Conservation (phyloP, 2,797 vertebrate species). For the Knipowitschia caucasica region DNA sequence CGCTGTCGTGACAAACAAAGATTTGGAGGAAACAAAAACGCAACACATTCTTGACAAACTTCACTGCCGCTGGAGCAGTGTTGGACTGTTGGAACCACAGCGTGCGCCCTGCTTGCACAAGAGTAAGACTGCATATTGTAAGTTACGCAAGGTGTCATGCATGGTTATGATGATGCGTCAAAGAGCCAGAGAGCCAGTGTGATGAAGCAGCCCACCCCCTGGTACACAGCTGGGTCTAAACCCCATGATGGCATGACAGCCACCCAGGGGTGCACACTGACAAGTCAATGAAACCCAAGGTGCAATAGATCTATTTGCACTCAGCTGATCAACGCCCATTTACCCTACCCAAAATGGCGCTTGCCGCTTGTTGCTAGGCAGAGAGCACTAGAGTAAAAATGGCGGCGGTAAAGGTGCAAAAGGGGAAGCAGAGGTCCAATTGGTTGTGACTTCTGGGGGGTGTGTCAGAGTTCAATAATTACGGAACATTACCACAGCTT, state of each 20-base stretch:
- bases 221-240: constrained; percentile 51
- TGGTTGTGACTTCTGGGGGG: constrained; percentile 62
- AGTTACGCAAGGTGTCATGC: constrained; percentile 63
- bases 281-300: constrained; percentile 41
- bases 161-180: constrained; percentile 65
- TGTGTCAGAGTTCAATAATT: constrained; percentile 58
- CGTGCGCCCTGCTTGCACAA: constrained; percentile 19
- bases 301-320: constrained; percentile 62
- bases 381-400: constrained; percentile 64
- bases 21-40: constrained; percentile 71
- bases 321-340: constrained; percentile 40
- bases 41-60: constrained; percentile 63
- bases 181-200: constrained; percentile 45
- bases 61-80: constrained; percentile 20
- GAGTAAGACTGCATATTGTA: constrained; percentile 35
- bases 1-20: constrained; percentile 64
- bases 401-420: constrained; percentile 62
- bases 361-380: constrained; percentile 77
- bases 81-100: constrained; percentile 41
- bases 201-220: constrained; percentile 59
- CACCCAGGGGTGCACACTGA: constrained; percentile 24
- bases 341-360: constrained; percentile 62
- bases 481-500: constrained; percentile 44
- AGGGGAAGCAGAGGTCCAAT: constrained; percentile 64
- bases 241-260: constrained; percentile 48